phyloP scores from a whole-genome alignment of 2,113 vertebrate genomes.

The Lates calcarifer region DNA sequence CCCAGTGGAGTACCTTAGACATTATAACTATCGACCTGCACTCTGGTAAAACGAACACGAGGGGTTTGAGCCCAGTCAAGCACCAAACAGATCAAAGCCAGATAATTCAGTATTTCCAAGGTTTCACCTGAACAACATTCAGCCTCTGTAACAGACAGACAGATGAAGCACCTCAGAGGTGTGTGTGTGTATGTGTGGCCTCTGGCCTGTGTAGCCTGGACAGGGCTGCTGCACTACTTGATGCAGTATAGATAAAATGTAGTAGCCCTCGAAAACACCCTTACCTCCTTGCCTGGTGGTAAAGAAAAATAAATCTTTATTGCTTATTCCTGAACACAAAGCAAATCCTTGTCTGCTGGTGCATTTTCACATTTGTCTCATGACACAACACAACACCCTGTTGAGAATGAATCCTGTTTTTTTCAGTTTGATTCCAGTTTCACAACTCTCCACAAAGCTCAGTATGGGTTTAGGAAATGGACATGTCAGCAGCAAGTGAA shows the following conservation, averaged over 20 bases:
- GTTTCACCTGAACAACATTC: slow-evolving; percentile 9
- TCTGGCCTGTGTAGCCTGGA: not conserved
- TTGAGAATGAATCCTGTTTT: not conserved
- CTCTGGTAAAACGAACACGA: not conserved
- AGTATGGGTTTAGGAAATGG: not conserved
- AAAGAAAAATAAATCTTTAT: not conserved
- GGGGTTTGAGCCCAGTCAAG: slow-evolving; percentile 5
- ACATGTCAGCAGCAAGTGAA: not conserved
- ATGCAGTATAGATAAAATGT: not conserved
- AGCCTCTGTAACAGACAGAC: not conserved
- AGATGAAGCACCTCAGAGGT: not conserved
- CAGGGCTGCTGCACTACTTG: not conserved
- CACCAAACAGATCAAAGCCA: slow-evolving; percentile 20
- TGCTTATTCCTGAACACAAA: not conserved
- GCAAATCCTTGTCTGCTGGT: not conserved
- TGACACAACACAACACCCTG: not conserved
- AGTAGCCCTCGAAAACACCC: not conserved
- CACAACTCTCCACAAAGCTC: not conserved
- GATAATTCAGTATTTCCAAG: slow-evolving; percentile 20
- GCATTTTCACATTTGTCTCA: not conserved
- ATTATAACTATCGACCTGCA: slow-evolving; percentile 7
- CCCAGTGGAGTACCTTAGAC: not conserved
- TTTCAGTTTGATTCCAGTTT: not conserved
- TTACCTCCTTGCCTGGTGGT: not conserved
- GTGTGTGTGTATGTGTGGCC: not conserved